Conservation (phyloP, 2,113 vertebrate genomes). For the Cochlearius cochlearius region DNA sequence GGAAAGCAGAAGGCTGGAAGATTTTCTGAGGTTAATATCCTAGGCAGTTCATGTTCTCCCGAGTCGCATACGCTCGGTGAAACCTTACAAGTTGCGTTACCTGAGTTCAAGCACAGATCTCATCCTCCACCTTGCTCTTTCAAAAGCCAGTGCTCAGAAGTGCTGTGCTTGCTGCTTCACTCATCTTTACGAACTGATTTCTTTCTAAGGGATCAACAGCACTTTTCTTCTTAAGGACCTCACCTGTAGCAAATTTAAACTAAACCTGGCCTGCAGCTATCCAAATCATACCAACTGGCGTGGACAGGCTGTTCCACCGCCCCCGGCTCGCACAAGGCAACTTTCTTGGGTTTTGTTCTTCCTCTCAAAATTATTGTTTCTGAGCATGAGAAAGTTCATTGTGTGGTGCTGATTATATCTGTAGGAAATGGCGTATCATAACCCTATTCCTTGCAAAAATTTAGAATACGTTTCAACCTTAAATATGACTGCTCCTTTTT, state of each 20-base stretch:
- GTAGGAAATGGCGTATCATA: background rate
- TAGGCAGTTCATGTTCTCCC: background rate
- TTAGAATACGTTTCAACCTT: background rate
- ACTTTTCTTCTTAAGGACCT: background rate
- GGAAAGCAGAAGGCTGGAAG: background rate
- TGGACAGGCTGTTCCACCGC: background rate
- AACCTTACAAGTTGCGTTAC: background rate
- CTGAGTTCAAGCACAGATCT: background rate
- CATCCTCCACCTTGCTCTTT: background rate
- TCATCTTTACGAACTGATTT: background rate
- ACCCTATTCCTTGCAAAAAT: background rate
- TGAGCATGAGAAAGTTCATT: background rate
- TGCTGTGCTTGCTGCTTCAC: background rate
- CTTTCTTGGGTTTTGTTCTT: background rate
- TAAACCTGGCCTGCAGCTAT: background rate
- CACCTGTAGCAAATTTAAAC: background rate
- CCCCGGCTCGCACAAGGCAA: background rate
- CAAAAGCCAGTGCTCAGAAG: background rate
- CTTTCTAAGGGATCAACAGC: background rate
- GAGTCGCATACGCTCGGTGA: fast-evolving
- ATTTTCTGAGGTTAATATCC: background rate
- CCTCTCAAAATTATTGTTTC: background rate
- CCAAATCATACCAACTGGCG: no score
- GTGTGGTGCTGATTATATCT: background rate
- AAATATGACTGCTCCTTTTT: background rate